These are phyloP conservation scores for Leucoma salicis DNA, from an alignment of 2,888 invertebrate species.

Conservation along the genomic window DNA sequence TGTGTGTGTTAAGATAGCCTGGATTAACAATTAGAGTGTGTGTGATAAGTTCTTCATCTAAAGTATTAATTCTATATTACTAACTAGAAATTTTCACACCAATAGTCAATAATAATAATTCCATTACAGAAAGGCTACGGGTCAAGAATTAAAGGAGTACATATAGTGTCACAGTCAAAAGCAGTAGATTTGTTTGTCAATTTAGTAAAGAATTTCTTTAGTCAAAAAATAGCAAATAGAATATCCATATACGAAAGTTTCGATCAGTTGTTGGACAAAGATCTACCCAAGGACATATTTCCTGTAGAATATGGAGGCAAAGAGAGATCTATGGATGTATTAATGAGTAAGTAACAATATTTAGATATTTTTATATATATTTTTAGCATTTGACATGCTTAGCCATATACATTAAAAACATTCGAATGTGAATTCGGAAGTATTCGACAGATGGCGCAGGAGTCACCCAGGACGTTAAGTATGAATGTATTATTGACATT, in stretches of 20 bases:
- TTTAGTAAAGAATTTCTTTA: slow-evolving; percentile 39
- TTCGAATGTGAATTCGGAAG: too few species aligned
- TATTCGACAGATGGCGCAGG: too few species aligned
- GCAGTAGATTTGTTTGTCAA: slow-evolving; percentile 37
- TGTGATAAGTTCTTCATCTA: too few species aligned
- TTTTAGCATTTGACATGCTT: too few species aligned
- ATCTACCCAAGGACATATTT: slow-evolving; percentile 26
- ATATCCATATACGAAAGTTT: slow-evolving; percentile 32
- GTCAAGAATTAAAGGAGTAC: slow-evolving; percentile 34
- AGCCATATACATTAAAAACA: too few species aligned
- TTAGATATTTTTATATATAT: too few species aligned
- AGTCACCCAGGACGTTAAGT: too few species aligned
- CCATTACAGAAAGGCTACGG: slow-evolving; percentile 43
- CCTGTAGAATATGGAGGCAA: slow-evolving; percentile 43
- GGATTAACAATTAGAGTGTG: too few species aligned
- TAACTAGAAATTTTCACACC: too few species aligned
- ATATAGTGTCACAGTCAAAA: slow-evolving; percentile 43
- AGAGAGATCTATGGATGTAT: slow-evolving; percentile 26
- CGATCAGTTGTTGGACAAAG: slow-evolving; percentile 28
- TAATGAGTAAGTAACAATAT: background rate
- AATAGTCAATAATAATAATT: too few species aligned
- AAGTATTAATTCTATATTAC: too few species aligned
- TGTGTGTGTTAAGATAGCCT: background rate
- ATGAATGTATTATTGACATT: too few species aligned
- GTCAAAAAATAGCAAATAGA: slow-evolving; percentile 37